These are phyloP conservation scores for Epinephelus fuscoguttatus DNA, from an alignment of 2,113 vertebrate species.

Conservation along the genomic window DNA sequence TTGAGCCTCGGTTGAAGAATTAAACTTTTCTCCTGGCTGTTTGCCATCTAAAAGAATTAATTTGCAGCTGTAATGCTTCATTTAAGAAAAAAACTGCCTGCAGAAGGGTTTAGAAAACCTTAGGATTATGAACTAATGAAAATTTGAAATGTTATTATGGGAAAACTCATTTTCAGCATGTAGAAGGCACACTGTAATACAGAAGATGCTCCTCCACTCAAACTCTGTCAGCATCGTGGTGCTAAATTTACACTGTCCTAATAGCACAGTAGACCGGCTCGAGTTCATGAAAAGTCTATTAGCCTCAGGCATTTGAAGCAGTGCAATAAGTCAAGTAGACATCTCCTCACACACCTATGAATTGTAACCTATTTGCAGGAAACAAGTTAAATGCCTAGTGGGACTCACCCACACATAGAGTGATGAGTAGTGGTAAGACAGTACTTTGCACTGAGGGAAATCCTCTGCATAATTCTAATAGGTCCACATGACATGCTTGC, in stretches of 20 bases:
- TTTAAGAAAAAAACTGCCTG: constrained; percentile 9
- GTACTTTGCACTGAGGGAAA: constrained; percentile 33
- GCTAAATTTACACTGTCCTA: constrained; percentile 48
- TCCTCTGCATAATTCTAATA: constrained; percentile 46
- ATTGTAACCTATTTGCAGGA: constrained; percentile 66
- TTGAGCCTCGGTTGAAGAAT: constrained; percentile 40
- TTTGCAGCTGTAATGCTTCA: constrained; percentile 36
- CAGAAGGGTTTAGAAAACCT: constrained; percentile 24
- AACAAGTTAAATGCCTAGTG: constrained; percentile 58
- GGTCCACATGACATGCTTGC: constrained; percentile 26
- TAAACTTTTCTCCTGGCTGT: constrained; percentile 32
- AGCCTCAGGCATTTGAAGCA: constrained; percentile 62
- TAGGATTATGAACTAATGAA: constrained; percentile 31
- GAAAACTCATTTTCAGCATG: constrained; percentile 17
- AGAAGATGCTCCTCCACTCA: constrained; percentile 20
- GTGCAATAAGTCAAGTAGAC: constrained; percentile 68
- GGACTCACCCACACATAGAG: constrained; percentile 55
- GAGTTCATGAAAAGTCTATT: constrained; percentile 57
- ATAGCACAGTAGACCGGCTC: constrained; percentile 21
- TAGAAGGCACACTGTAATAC: constrained; percentile 29
- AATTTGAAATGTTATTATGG: constrained; percentile 44
- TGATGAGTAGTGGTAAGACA: constrained; percentile 53
- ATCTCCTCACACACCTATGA: constrained; percentile 60
- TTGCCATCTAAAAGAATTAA: constrained; percentile 49
- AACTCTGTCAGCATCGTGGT: constrained; percentile 23